Evolutionary conservation across 2,888 invertebrate species (phyloP).

Genomic region (Drosophila neonasuta): DNA sequence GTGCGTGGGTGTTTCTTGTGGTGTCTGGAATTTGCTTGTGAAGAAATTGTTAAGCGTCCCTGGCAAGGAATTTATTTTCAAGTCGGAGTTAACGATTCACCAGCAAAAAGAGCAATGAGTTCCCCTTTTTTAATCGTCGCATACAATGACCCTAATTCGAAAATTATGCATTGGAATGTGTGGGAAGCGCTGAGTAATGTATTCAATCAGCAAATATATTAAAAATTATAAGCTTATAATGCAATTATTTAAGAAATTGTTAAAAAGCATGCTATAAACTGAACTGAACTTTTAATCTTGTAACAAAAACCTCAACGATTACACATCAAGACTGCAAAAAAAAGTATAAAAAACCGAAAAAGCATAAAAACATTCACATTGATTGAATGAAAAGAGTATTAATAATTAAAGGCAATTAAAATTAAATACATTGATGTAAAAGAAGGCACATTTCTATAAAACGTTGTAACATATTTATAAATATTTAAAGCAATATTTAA

Average conservation of each 20-base stretch:
- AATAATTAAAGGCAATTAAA: neutral
- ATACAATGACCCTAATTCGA: constrained; percentile 46
- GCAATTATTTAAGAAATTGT: neutral
- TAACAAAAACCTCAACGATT: neutral
- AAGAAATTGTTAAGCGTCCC: constrained; percentile 33
- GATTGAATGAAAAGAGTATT: neutral
- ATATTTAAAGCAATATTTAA: neutral
- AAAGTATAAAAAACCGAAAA: neutral
- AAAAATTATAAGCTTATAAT: neutral
- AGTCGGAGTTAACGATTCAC: constrained; percentile 15
- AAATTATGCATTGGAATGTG: constrained; percentile 39
- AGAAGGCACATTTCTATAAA: neutral
- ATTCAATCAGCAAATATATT: constrained; percentile 16
- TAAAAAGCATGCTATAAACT: neutral
- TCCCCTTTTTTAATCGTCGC: constrained; percentile 29
- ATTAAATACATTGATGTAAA: neutral
- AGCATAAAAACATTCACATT: neutral
- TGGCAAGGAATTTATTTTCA: constrained; percentile 44
- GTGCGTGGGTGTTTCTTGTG: constrained; percentile 19
- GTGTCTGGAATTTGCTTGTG: constrained; percentile 54
- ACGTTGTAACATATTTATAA: neutral
- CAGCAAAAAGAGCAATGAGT: constrained; percentile 22
- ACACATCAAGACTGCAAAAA: neutral
- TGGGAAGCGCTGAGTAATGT: constrained; percentile 4
- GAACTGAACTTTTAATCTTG: no score